Evolutionary conservation across 2,888 invertebrate species (phyloP), one percentile per base, ranked within the genome.

Genomic region (Herminia tarsipennalis): DNA sequence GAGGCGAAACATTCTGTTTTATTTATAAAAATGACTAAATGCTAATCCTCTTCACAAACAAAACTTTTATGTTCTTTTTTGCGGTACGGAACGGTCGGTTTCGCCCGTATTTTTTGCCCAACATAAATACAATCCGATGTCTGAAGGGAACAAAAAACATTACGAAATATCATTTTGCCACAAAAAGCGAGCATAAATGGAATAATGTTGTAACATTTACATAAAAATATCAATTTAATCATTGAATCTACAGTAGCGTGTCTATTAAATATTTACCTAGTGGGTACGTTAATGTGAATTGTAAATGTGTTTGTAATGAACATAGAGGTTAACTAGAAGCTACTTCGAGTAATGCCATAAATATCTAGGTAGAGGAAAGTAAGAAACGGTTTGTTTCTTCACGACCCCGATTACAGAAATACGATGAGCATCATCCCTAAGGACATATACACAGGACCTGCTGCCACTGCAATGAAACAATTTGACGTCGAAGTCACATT

Each of bases 51-150:
- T 39, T 13, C 34, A 39, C 6, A 33, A 41, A 43, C 33, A 55
- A 44, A 54, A 44, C 20, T 13, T 39, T 29, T 8, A 10, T 12
- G 9, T 5, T 46, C 35, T 35, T 52, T 53, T 57, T 60, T 57
- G 22, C 50, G 28, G 20, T 27, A 29, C 42, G 13, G 42, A 20
- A 29, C 38, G 18, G 40, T 29, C 33, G 30, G 29, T 44, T 44
- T 20, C 28, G 17, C 9, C 17, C 24, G 37, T 30, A 29, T 47
- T 57, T 58, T 47, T 65, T 13, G 32, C 5, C 4, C 9, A 13
- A 1, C 25, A 52, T 32, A 63, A 65, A 64, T 62, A 53, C 52
- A 38, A 43, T 20, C 8, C 14, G 29, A 35, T 45, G 40, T 37
- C 32, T 14, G 30, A 32, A 30, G 12, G 10, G 21, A 27, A 24